These are phyloP conservation scores for Megalonaias nervosa DNA, from an alignment of 1,140 invertebrate genomes.

Conservation along the genomic window DNA sequence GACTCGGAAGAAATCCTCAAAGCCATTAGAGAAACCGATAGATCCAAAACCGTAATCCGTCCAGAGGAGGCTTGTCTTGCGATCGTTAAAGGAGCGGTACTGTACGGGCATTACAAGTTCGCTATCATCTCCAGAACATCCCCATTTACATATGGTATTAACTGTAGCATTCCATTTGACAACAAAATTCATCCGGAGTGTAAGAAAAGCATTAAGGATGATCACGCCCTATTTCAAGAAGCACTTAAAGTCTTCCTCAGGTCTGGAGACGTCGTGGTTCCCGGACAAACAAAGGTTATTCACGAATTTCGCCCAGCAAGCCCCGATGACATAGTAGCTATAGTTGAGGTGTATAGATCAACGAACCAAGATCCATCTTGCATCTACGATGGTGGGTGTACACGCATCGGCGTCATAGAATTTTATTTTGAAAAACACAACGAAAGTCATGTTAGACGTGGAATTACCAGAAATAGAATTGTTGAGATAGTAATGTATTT, in stretches of 20 bases:
- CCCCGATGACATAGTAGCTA: no score
- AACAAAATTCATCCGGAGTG: not conserved
- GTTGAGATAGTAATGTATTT: no score
- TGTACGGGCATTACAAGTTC: slow-evolving; percentile 4
- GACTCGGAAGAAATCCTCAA: slow-evolving; percentile 6
- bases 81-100: slow-evolving; percentile 12
- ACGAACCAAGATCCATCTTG: no score
- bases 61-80: not conserved
- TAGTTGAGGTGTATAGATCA: no score
- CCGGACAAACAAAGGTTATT: not conserved
- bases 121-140: slow-evolving; percentile 10
- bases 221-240: slow-evolving; percentile 1
- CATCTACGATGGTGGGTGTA: no score
- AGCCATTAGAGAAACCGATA: slow-evolving; percentile 8
- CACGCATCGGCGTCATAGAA: no score
- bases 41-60: not conserved
- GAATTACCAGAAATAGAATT: no score
- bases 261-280: not conserved
- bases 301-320: not conserved
- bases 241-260: slow-evolving; percentile 8
- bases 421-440: no score
- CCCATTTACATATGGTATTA: slow-evolving; percentile 15
- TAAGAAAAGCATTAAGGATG: not conserved
- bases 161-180: slow-evolving; percentile 7
- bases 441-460: no score